phyloP scores from a whole-genome alignment of 2,797 vertebrate genomes.

The Siniperca obscura region DNA sequence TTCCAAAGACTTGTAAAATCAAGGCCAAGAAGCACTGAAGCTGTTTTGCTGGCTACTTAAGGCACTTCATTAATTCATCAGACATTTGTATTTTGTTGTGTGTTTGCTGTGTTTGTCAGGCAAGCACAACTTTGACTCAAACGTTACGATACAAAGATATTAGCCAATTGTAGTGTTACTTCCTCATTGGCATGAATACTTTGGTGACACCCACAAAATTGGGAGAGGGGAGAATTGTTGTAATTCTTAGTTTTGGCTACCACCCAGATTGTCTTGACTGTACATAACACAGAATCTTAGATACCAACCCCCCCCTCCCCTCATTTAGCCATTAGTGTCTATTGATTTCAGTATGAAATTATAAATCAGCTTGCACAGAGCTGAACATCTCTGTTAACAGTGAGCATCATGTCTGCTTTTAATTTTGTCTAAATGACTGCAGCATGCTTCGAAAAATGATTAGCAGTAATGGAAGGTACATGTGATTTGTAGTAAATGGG shows the following conservation, averaged over 20 bases:
- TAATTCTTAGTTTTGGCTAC: not conserved
- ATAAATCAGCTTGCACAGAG: slow-evolving; percentile 27
- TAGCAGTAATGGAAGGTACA: slow-evolving; percentile 48
- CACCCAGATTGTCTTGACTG: not conserved
- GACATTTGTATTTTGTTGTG: not conserved
- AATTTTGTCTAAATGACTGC: slow-evolving; percentile 49
- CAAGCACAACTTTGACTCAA: not conserved
- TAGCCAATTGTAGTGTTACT: not conserved
- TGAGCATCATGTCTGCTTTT: slow-evolving; percentile 56
- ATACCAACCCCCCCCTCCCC: not conserved
- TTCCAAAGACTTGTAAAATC: not conserved
- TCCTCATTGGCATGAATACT: not conserved
- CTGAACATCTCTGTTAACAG: slow-evolving; percentile 29
- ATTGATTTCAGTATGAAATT: slow-evolving; percentile 34
- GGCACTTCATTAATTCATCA: not conserved
- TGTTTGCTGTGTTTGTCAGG: not conserved
- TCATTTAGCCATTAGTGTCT: slow-evolving; percentile 7
- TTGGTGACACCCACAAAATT: not conserved
- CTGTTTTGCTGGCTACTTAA: too few species aligned
- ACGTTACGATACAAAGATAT: not conserved
- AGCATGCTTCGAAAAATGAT: slow-evolving; percentile 48
- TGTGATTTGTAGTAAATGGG: slow-evolving; percentile 48
- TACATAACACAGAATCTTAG: not conserved
- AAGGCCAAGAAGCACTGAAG: not conserved
- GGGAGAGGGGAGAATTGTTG: not conserved